Evolutionary conservation across 2,888 invertebrate genomes (phyloP).

Genomic region (Drepanosiphum platanoidis): DNA sequence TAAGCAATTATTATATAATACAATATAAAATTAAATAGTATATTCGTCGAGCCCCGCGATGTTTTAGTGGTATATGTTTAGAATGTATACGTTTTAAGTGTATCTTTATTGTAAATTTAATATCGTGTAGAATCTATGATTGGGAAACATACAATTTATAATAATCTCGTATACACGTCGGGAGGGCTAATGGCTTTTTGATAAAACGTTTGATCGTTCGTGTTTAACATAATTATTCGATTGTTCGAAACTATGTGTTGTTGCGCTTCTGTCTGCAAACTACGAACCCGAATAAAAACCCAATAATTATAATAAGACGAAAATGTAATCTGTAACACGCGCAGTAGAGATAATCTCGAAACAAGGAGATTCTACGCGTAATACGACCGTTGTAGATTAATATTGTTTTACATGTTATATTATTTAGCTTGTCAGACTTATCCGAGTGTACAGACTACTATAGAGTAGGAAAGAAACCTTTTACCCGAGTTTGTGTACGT

Average conservation of each 20-base stretch:
- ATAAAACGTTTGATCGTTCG: background rate
- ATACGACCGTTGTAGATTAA: no score
- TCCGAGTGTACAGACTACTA: no score
- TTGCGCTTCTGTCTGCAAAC: background rate
- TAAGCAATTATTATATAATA: no score
- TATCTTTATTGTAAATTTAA: conserved; percentile 37
- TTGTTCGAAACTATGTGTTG: background rate
- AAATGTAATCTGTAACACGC: background rate
- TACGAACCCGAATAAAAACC: background rate
- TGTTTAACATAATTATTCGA: background rate
- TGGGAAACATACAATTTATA: background rate
- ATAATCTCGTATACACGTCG: background rate
- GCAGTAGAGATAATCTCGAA: background rate
- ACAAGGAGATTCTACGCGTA: no score
- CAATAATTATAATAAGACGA: background rate
- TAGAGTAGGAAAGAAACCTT: no score
- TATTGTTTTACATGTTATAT: no score
- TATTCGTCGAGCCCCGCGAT: background rate
- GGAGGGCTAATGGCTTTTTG: no score
- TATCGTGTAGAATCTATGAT: conserved; percentile 58
- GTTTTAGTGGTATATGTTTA: background rate
- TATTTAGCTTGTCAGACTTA: no score
- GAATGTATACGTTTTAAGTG: conserved; percentile 14
- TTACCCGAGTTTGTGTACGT: no score
- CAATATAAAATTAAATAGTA: background rate